Evolutionary conservation across 2,888 invertebrate species (phyloP).

Genomic region (Caenorhabditis becei): DNA sequence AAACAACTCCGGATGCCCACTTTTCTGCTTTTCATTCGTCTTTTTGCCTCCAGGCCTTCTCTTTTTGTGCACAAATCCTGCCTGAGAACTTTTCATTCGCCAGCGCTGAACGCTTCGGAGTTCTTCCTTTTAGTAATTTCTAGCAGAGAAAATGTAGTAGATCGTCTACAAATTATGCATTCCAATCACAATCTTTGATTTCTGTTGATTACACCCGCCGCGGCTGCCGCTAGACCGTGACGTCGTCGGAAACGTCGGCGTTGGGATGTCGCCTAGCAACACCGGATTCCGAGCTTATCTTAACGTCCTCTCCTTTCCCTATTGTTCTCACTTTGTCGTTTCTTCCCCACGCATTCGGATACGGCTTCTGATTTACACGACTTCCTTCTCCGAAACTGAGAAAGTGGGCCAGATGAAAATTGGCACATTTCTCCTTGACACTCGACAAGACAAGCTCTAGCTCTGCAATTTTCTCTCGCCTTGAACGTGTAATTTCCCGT

Average conservation of each 20-base stretch:
- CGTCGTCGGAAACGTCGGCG: too few species aligned
- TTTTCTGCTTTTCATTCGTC: constrained; percentile 21
- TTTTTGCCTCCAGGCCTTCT: constrained; percentile 1
- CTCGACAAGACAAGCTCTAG: background rate
- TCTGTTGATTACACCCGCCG: background rate
- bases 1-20: constrained; percentile 22
- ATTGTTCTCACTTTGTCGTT: too few species aligned
- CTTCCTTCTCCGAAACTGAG: background rate
- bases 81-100: constrained; percentile 11
- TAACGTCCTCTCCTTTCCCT: too few species aligned
- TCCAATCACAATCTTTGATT: background rate
- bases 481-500: background rate
- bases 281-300: too few species aligned
- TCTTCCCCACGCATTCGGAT: too few species aligned
- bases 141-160: too few species aligned
- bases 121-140: background rate
- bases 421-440: background rate
- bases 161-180: too few species aligned
- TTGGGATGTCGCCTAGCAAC: too few species aligned
- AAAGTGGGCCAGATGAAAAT: background rate
- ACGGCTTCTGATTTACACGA: background rate
- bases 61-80: constrained; percentile 19
- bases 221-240: background rate
- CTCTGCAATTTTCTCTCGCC: background rate
- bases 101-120: constrained; percentile 13